These are phyloP conservation scores for Tachysurus vachellii DNA, from an alignment of 2,113 vertebrate genomes.

Conservation along the genomic window DNA sequence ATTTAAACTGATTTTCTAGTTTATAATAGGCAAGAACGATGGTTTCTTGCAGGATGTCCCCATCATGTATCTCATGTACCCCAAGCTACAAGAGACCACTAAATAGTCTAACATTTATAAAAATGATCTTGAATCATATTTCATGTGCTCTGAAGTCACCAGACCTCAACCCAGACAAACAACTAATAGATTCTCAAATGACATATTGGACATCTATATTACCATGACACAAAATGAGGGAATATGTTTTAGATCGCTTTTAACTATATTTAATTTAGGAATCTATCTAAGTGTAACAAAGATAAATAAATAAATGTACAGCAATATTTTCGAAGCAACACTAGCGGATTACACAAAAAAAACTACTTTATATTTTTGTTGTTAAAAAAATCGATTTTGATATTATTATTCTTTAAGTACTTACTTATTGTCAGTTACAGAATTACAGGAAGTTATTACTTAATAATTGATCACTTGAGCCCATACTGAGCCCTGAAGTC, in stretches of 20 bases:
- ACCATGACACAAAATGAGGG: neutral
- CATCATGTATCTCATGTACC: neutral
- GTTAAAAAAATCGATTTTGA: neutral
- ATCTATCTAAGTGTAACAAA: neutral
- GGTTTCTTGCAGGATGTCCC: neutral
- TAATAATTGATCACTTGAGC: neutral
- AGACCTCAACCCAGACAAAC: neutral
- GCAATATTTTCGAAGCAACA: neutral
- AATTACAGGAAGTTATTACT: neutral
- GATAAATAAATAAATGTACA: neutral
- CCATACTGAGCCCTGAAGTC: neutral
- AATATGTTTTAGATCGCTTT: neutral
- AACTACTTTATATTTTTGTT: neutral
- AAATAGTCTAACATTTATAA: neutral
- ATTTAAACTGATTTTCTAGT: neutral
- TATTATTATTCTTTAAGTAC: neutral
- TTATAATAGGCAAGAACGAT: neutral
- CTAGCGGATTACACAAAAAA: neutral
- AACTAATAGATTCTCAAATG: neutral
- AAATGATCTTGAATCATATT: neutral
- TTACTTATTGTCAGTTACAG: neutral
- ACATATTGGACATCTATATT: neutral
- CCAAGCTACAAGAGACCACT: neutral
- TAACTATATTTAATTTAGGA: neutral
- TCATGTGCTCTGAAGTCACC: neutral